phyloP scores from a whole-genome alignment of 2,888 invertebrate genomes.

The Oligia fasciuncula region DNA sequence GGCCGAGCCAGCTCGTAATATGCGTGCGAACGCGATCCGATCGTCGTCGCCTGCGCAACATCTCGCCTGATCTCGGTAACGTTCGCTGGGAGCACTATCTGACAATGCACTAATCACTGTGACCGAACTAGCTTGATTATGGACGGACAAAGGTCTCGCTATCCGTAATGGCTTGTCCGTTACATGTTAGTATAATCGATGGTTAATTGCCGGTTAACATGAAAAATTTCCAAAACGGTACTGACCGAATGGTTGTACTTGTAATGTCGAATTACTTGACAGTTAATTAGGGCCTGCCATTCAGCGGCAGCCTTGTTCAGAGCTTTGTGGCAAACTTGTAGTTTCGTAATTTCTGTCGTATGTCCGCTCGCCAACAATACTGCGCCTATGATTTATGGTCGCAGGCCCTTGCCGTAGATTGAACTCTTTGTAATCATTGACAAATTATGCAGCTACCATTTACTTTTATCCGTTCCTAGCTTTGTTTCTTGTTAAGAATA shows the following conservation, averaged over 20 bases:
- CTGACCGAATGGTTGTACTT: constrained; percentile 78
- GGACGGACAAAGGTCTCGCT: constrained; percentile 45
- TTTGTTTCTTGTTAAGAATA: constrained; percentile 71
- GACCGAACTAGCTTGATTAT: constrained; percentile 65
- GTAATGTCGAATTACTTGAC: constrained; percentile 86
- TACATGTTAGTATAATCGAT: constrained; percentile 48
- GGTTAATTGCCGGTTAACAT: constrained; percentile 64
- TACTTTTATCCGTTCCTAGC: constrained; percentile 76
- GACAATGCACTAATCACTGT: constrained; percentile 76
- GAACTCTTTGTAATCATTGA: constrained; percentile 85
- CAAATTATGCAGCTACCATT: constrained; percentile 85
- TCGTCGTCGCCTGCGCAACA: constrained; percentile 77
- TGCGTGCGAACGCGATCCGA: constrained; percentile 89
- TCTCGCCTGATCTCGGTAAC: constrained; percentile 65
- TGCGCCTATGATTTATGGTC: constrained; percentile 83
- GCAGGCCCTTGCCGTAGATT: constrained; percentile 76
- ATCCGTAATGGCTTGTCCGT: constrained; percentile 28
- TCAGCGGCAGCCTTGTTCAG: constrained; percentile 78
- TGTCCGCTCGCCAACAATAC: constrained; percentile 80
- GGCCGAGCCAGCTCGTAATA: constrained; percentile 83
- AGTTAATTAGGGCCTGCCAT: constrained; percentile 88
- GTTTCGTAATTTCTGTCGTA: constrained; percentile 84
- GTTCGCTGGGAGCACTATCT: constrained; percentile 74
- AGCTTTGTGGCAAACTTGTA: constrained; percentile 79
- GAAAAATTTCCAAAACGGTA: constrained; percentile 65